A percentile compares a stretch with the other conserved stretches of the same genome.
Evolutionary conservation across 2,888 invertebrate genomes (phyloP).

Genomic region (Temnothorax ravouxi): DNA sequence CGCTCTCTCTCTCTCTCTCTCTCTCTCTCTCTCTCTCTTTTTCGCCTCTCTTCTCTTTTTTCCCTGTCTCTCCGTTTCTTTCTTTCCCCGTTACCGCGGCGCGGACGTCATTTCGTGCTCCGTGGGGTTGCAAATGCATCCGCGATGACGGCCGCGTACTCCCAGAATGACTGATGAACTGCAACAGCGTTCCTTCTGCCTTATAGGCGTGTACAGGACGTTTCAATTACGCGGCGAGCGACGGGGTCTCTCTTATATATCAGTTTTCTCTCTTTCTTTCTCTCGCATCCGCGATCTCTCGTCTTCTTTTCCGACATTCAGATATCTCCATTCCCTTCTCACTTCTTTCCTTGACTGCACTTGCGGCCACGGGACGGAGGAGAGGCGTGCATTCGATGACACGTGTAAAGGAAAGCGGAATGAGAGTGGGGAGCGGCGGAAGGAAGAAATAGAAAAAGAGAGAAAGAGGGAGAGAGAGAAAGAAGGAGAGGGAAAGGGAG

Average conservation of each 20-base stretch:
- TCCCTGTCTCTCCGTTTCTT: neutral
- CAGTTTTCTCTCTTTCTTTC: slow-evolving; percentile 43
- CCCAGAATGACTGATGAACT: slow-evolving; percentile 86
- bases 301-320: slow-evolving; percentile 40
- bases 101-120: slow-evolving; percentile 84
- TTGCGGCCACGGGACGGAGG: slow-evolving; percentile 39
- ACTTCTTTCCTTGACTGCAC: slow-evolving; percentile 58
- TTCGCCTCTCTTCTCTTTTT: slow-evolving; percentile 33
- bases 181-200: slow-evolving; percentile 83
- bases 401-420: slow-evolving; percentile 66
- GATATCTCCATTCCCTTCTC: slow-evolving; percentile 58
- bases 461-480: slow-evolving; percentile 39
- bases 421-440: slow-evolving; percentile 36
- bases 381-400: slow-evolving; percentile 69
- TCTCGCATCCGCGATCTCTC: slow-evolving; percentile 28
- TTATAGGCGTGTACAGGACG: slow-evolving; percentile 81
- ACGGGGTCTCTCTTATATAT: slow-evolving; percentile 44
- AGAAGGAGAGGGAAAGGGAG: slow-evolving; percentile 47
- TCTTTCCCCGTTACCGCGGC: slow-evolving; percentile 39
- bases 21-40: slow-evolving; percentile 23
- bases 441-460: slow-evolving; percentile 30
- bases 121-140: slow-evolving; percentile 82
- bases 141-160: slow-evolving; percentile 81
- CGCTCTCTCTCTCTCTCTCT: slow-evolving; percentile 25
- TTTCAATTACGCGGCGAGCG: slow-evolving; percentile 77